phyloP scores from a whole-genome alignment of 2,888 invertebrate genomes.

The Alsophila aescularia region DNA sequence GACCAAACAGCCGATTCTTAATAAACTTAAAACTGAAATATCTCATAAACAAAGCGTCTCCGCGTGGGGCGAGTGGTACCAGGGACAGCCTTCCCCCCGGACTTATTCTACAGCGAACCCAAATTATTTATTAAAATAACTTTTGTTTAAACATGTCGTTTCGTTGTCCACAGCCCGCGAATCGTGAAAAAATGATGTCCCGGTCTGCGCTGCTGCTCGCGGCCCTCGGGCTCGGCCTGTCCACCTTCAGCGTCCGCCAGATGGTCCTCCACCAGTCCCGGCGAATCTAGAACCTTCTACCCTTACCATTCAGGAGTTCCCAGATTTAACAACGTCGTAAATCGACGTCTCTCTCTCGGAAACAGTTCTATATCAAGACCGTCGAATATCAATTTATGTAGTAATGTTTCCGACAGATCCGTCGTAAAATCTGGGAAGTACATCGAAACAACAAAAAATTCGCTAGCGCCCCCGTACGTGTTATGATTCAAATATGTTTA shows the following conservation, averaged over 20 bases:
- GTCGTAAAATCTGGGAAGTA: slow-evolving; percentile 5
- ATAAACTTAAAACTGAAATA: too few species aligned
- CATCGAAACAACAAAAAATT: slow-evolving; percentile 7
- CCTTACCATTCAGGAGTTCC: slow-evolving; percentile 29
- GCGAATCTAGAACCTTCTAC: slow-evolving; percentile 53
- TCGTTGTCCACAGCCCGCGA: slow-evolving; percentile 72
- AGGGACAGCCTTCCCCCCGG: too few species aligned
- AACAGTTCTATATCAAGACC: slow-evolving; percentile 5
- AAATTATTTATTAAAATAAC: not conserved
- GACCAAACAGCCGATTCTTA: too few species aligned
- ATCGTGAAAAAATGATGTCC: slow-evolving; percentile 83
- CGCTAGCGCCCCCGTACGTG: slow-evolving; percentile 25
- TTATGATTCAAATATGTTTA: slow-evolving; percentile 38
- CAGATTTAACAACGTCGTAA: slow-evolving; percentile 9
- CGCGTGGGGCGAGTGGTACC: too few species aligned
- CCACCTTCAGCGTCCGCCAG: slow-evolving; percentile 86
- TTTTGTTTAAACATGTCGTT: slow-evolving; percentile 6
- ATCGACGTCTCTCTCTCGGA: not conserved
- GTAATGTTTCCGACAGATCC: slow-evolving; percentile 1
- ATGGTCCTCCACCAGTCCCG: slow-evolving; percentile 80
- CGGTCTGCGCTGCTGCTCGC: slow-evolving; percentile 85
- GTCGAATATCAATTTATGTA: not conserved
- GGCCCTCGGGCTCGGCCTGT: slow-evolving; percentile 84
- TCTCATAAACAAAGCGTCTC: too few species aligned
- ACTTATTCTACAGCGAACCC: too few species aligned